Evolutionary conservation across 2,888 invertebrate species (phyloP).

Genomic region (Micropterix aruncella): DNA sequence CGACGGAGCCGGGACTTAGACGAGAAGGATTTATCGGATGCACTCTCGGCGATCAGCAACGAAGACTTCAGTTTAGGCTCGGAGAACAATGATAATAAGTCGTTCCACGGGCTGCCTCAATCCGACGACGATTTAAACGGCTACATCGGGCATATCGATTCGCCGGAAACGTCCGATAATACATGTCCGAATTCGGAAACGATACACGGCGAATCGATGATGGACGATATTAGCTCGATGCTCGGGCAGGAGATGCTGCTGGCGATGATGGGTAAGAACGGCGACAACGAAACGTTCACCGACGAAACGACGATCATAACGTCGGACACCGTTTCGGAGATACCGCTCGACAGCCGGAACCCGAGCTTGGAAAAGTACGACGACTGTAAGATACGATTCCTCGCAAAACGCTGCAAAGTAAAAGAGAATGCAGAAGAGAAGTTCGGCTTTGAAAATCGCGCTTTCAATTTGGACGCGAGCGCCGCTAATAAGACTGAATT

Average conservation of each 20-base stretch:
- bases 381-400: conserved; percentile 43
- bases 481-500: conserved; percentile 18
- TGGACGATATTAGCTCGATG: conserved; percentile 67
- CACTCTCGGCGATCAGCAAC: conserved; percentile 47
- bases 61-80: conserved; percentile 59
- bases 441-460: conserved; percentile 60
- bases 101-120: conserved; percentile 26
- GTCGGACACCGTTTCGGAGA: conserved; percentile 37
- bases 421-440: conserved; percentile 36
- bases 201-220: conserved; percentile 62
- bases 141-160: conserved; percentile 66
- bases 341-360: conserved; percentile 36
- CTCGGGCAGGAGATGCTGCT: conserved; percentile 53
- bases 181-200: conserved; percentile 54
- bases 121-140: conserved; percentile 32
- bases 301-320: conserved; percentile 57
- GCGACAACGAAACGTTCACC: conserved; percentile 51
- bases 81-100: conserved; percentile 45
- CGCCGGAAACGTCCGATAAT: conserved; percentile 66
- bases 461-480: conserved; percentile 42
- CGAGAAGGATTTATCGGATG: conserved; percentile 43
- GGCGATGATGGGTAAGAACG: conserved; percentile 48
- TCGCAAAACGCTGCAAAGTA: conserved; percentile 28
- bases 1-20: conserved; percentile 36
- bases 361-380: conserved; percentile 40